Evolutionary conservation across 2,797 vertebrate species (phyloP), one percentile per base, ranked within the genome.

Genomic region (Octomys mimax): DNA sequence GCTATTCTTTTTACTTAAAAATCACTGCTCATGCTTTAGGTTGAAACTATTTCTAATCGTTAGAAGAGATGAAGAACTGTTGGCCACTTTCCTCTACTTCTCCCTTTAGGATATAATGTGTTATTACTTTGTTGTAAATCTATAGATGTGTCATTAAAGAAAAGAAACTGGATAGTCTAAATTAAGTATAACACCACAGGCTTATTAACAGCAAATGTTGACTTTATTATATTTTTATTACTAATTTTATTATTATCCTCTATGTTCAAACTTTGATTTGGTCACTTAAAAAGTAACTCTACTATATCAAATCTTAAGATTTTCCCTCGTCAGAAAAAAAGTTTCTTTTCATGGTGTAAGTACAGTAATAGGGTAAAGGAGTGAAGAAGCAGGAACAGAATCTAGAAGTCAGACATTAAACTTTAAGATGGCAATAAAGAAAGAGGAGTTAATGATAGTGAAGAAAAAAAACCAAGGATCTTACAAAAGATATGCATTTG

Each of bases 401-500:
- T 52, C 24, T n/a, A 61, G 84, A 87, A 68, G 18, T 46, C 46
- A 78, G 82, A 57, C n/a, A 28, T 75, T 62, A 33, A 93, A 36
- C 22, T 93, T 78, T 80, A 75, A 80, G 88, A 81, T 36, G 33
- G 57, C 24, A 89, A 31, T 84, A 79, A 86, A 73, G 26, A 90
- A 78, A 87, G 64, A 24, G 5, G 31, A 87, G 78, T 88, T 68
- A 80, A 46, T 24, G 49, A 24, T 33, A 42, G 33, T 13, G 1
- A 89, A 75, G 71, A 61, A 36, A 59, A 68, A 52, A 49, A 77
- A 57, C 11, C 42, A 80, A 31, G n/a, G 61, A 71, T 64, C 16
- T 77, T 82, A 62, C n/a, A 31, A 89, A 54, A 85, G 49, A 54
- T 66, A 82, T 73, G 77, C 84, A 79, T 91, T 82, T 93, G 13